A percentile compares a stretch with the other conserved stretches of the same genome.
These are phyloP conservation scores for Halcyon chelicuti DNA, from an alignment of 2,797 vertebrate genomes.

Conservation along the genomic window DNA sequence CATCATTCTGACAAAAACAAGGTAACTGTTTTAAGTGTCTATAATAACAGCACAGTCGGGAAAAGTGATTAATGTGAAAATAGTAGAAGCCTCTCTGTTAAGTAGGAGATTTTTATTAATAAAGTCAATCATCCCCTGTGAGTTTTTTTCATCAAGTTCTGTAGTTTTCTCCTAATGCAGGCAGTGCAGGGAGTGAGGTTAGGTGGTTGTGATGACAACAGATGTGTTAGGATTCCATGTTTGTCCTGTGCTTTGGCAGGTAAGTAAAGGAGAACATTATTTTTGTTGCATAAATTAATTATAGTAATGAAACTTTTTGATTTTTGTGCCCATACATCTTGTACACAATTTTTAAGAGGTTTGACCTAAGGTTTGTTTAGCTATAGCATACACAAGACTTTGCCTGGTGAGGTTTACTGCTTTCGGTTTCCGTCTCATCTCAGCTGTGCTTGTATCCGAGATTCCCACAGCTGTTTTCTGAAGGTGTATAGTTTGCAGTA, in stretches of 20 bases:
- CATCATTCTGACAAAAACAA: not conserved
- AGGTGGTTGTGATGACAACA: slow-evolving; percentile 34
- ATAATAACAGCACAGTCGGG: not conserved
- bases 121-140: not conserved
- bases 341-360: not conserved
- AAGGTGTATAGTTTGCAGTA: not conserved
- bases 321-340: not conserved
- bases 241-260: not conserved
- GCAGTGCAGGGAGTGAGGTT: slow-evolving; percentile 24
- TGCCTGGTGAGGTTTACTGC: not conserved
- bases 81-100: not conserved
- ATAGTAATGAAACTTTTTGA: not conserved
- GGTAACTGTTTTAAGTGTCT: not conserved
- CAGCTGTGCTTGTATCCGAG: not conserved
- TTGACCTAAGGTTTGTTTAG: not conserved
- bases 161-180: slow-evolving; percentile 22
- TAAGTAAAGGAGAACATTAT: slow-evolving; percentile 1
- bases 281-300: not conserved
- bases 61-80: not conserved
- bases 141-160: not conserved
- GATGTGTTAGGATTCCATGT: slow-evolving; percentile 8
- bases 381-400: not conserved
- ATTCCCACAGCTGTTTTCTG: not conserved
- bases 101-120: not conserved
- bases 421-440: not conserved